phyloP scores from a whole-genome alignment of 37 sponge, comb jelly and placozoan genomes.

The Bolinopsis microptera region DNA sequence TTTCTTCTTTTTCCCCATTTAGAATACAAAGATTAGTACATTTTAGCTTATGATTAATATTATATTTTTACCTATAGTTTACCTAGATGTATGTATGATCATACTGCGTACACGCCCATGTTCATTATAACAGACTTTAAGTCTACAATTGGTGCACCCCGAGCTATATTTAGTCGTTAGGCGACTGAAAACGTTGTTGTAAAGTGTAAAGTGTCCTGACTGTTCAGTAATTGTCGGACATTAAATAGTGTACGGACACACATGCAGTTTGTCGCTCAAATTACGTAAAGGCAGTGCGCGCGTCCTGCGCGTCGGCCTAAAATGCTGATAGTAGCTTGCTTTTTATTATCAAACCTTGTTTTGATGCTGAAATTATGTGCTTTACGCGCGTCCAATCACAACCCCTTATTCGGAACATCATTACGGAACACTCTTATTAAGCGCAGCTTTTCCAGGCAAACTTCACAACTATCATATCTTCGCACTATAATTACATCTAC shows the following conservation, averaged over 20 bases:
- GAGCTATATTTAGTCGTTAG: not conserved
- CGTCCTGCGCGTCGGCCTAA: not conserved
- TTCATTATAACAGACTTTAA: too few relatives aligned
- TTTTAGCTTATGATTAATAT: too few relatives aligned
- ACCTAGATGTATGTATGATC: too few relatives aligned
- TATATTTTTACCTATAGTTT: too few relatives aligned
- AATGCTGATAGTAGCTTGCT: not conserved
- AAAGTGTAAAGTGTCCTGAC: too few relatives aligned
- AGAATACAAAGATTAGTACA: too few relatives aligned
- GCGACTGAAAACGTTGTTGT: too few relatives aligned
- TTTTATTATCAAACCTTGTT: not conserved
- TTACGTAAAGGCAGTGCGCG: conserved; percentile 57
- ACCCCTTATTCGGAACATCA: not conserved
- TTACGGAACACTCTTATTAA: conserved; percentile 12
- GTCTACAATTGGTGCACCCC: too few relatives aligned
- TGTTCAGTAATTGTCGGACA: not conserved
- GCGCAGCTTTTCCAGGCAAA: not conserved
- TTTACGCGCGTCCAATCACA: conserved; percentile 63
- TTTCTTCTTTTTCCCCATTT: too few relatives aligned
- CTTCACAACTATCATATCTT: not conserved
- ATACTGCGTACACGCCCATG: too few relatives aligned
- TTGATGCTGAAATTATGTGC: not conserved
- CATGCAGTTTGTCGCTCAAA: not conserved
- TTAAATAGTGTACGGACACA: not conserved
- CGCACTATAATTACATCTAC: conserved; percentile 71